Conservation (phyloP, 2,113 vertebrate genomes). For the Orthochromis indermauri region DNA sequence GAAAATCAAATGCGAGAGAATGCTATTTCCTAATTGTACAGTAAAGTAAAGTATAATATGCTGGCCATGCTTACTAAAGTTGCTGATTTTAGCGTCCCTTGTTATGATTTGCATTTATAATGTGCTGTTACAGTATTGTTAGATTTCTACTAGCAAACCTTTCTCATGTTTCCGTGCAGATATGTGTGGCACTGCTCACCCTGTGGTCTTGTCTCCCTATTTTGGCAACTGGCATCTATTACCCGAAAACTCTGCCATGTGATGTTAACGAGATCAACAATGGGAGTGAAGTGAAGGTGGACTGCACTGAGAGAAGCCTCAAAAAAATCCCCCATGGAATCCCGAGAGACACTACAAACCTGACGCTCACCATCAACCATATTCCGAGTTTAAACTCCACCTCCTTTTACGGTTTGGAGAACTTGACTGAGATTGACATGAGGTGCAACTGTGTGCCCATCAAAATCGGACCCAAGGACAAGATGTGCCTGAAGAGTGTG, state of each 20-base stretch:
- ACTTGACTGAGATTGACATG: constrained; percentile 85
- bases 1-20: background rate
- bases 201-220: background rate
- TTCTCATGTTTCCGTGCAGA: constrained; percentile 29
- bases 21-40: background rate
- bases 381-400: constrained; percentile 73
- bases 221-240: constrained; percentile 62
- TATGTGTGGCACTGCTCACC: constrained; percentile 15
- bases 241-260: constrained; percentile 88
- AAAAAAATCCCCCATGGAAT: constrained; percentile 75
- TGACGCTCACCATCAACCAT: constrained; percentile 89
- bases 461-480: constrained; percentile 80
- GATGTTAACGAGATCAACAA: constrained; percentile 63
- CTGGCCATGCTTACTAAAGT: background rate
- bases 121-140: background rate
- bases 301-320: constrained; percentile 82
- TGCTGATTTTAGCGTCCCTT: background rate
- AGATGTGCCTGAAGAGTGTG: constrained; percentile 60
- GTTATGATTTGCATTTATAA: background rate
- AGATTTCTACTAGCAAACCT: background rate
- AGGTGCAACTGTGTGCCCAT: constrained; percentile 90
- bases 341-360: constrained; percentile 81
- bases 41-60: background rate
- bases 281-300: constrained; percentile 69
- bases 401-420: constrained; percentile 74